Base-by-base conservation (phyloP, 1,140 invertebrate genomes). In the Gerris buenoi region DNA sequence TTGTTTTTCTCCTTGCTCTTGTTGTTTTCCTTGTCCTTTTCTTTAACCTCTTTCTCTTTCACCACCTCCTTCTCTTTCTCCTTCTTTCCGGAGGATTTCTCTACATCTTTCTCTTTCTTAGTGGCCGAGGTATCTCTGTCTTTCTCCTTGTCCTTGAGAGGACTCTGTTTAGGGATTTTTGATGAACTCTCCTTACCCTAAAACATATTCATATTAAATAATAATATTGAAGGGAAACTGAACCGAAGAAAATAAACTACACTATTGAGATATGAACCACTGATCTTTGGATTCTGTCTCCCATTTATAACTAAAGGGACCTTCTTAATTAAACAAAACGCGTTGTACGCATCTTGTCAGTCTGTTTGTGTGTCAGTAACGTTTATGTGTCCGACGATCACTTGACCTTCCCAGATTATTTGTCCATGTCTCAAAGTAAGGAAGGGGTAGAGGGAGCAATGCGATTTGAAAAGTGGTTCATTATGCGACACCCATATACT, bases 101-200 rank as follows among this genome's bases (percentile, higher is more conserved):
- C 14, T 14, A 60, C 26, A n/a, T 28, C 46, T 23, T 28, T 63
- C 5, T 74, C 84, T 84, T 57, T 81, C 76, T 71, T 83, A 82
- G n/a, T 85, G 82, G n/a, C 81, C 77, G 73, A 83, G 72, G 76
- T 79, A 77, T 73, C 80, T 78, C 74, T 80, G 77, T 67, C 80
- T 78, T 75, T 79, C 73, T 75, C 69, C 71, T 79, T 73, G 28
- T 83, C 81, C 72, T 83, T 84, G 66, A 81, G 77, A 25, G 79
- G 78, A 71, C 78, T 81, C 56, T 80, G 77, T 70, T 84, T 70
- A 2, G 67, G 57, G 27, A 63, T 25, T 62, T 70, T 69, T 1
- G 74, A 69, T 65, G 65, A 65, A 56, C 46, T 56, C 22, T 67
- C 68, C 28, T 71, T 69, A 3, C 29, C 65, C 67, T 69, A 59